These are phyloP conservation scores for Carterocephalus palaemon DNA, from an alignment of 2,888 invertebrate species.

Conservation along the genomic window DNA sequence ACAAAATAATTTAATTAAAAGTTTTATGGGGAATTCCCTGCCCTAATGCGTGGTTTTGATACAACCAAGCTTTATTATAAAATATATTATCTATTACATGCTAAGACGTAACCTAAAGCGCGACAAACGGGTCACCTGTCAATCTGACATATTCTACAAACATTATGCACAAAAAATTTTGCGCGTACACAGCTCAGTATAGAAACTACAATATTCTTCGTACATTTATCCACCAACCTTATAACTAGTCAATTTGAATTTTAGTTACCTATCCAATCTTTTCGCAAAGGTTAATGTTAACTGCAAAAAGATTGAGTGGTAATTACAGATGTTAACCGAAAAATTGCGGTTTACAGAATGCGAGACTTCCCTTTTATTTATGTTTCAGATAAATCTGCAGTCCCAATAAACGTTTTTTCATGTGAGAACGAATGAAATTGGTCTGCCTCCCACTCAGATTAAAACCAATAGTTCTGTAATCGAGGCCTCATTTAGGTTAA, in stretches of 20 bases:
- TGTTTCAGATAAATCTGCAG: too few species aligned
- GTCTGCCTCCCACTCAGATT: too few species aligned
- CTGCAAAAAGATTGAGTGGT: too few species aligned
- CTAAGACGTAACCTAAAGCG: constrained; percentile 32
- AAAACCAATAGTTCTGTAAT: too few species aligned
- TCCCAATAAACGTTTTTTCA: too few species aligned
- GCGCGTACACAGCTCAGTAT: constrained; percentile 20
- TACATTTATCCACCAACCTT: constrained; percentile 4
- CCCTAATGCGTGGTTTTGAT: constrained; percentile 6
- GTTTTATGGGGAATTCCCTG: constrained; percentile 19
- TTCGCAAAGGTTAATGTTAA: constrained; percentile 2
- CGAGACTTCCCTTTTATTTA: too few species aligned
- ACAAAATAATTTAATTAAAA: constrained; percentile 65
- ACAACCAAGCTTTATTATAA: constrained; percentile 53
- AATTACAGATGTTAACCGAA: too few species aligned
- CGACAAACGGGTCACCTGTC: constrained; percentile 10
- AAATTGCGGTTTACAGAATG: too few species aligned
- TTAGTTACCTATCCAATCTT: constrained; percentile 41
- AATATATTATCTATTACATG: constrained; percentile 58
- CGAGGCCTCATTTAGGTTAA: too few species aligned
- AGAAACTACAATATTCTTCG: constrained; percentile 20
- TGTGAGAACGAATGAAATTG: too few species aligned
- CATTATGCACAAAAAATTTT: constrained; percentile 2
- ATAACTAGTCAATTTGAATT: constrained; percentile 5
- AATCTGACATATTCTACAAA: constrained; percentile 6